Base-by-base conservation (phyloP, 2,797 vertebrate genomes). In the Limosa lapponica region DNA sequence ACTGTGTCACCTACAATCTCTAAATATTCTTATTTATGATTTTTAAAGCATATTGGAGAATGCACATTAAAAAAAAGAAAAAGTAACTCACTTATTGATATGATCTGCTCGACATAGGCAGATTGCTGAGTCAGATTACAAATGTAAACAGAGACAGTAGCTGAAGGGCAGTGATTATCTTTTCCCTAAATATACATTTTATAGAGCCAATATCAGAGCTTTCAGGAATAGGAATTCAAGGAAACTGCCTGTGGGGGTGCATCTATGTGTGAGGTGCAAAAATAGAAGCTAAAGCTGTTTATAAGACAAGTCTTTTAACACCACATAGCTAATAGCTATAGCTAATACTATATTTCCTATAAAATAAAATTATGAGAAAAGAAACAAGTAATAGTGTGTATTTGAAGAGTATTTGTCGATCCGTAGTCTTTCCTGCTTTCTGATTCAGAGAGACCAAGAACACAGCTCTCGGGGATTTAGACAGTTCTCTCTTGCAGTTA, bases 61-160 rank as follows among this genome's bases (percentile, higher is more conserved):
- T 2, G 11, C 14, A 44, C 20, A 34, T 67, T 36, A 30, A 81
- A 84, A 41, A 37, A 55, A 52, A 55, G n/a, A 59, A 59, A 52
- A 79, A 86, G 17, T 34, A 75, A 59, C 46, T 86, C 30, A 32
- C 28, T 78, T 52, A 75, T 14, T 74, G 27, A 66, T 69, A 52
- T 6, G 22, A 81, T 79, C 65, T 89, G 32, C 52, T 87, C 30
- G 64, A 22, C 20, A 28, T 0, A 39, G 67, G 64, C 75, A 81
- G 91, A 88, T 28, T 62, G 82, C 80, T 90, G 91, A 95, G 89
- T 91, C 73, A 86, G 66, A 84, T 82, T 59, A 87, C 13, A 55
- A 94, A 90, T 20, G 70, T 90, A 91, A 94, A 94, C 67, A 90
- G 64, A 89, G 71, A 75, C 6, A 82, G 73, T 8, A 87, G 77